These are phyloP conservation scores for Okamejei kenojei DNA, from an alignment of 2,797 vertebrate genomes.

Conservation along the genomic window DNA sequence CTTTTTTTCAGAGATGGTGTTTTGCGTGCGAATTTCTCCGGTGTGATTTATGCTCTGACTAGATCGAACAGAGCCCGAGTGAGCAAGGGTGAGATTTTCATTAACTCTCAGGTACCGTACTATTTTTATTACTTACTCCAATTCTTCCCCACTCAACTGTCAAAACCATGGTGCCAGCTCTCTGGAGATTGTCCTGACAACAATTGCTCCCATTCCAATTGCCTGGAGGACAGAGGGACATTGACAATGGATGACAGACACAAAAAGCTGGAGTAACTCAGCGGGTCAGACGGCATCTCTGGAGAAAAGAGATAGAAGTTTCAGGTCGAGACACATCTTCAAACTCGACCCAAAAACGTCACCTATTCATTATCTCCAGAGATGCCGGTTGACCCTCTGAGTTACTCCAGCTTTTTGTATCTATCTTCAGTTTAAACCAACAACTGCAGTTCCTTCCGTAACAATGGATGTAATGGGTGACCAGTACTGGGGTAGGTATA, in stretches of 20 bases:
- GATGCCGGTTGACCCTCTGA: no score
- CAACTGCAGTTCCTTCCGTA: no score
- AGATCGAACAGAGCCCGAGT: constrained; percentile 46
- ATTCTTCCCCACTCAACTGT: not conserved
- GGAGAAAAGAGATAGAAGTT: no score
- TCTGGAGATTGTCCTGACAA: not conserved
- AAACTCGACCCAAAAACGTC: no score
- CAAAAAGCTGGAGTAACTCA: no score
- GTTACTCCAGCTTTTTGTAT: no score
- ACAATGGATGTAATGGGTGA: not conserved
- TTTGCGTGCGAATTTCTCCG: constrained; percentile 63
- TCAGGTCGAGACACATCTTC: no score
- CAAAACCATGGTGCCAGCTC: not conserved
- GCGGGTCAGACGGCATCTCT: no score
- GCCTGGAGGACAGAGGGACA: not conserved
- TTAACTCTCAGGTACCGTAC: constrained; percentile 52
- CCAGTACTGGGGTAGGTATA: not conserved
- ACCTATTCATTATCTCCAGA: no score
- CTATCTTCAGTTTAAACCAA: no score
- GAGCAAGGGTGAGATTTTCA: constrained; percentile 48
- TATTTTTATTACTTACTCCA: not conserved
- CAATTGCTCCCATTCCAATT: not conserved
- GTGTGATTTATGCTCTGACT: constrained; percentile 57
- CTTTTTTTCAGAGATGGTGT: constrained; percentile 51
- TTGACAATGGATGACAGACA: not conserved